Evolutionary conservation across 1,140 invertebrate genomes (phyloP), one percentile per base, ranked within the genome.

Genomic region (Homalodisca vitripennis): DNA sequence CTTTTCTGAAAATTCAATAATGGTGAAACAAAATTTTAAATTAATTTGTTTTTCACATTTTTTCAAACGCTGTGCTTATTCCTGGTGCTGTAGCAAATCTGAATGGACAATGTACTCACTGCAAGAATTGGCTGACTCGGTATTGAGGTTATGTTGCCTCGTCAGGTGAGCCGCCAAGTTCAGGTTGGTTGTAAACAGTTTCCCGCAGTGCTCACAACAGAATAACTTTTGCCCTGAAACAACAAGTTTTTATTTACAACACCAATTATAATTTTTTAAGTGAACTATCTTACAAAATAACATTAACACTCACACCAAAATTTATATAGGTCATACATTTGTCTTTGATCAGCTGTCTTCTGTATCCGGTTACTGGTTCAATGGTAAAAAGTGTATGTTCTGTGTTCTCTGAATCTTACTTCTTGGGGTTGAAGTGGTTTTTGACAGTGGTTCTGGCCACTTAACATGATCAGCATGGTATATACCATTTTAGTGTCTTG

Each of bases 101-200:
- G n/a, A n/a, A n/a, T n/a, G n/a, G n/a, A n/a, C n/a, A n/a, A 17
- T 10, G 17, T 55, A 71, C 70, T 69, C 48, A 71, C 70, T 62
- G 60, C 70, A 71, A 14, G 70, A 68, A 32, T 64, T 32, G 46
- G 70, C 70, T 6, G 70, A 71, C 31, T 71, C 70, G 12, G 66
- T 71, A 29, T 71, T 71, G 24, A 71, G 66, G 51, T 69, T 71
- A 51, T 71, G 70, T 57, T 71, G 60, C 24, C 70, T 34, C 29
- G 66, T 55, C 10, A 71, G 53, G 27, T 71, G 70, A 14, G 60
- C 32, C 12, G 53, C 66, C 2, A 71, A 60, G 31, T 65, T 68
- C 14, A 47, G 26, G n/a, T 53, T 68, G 0, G 70, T 67, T 22
- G 70, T 65, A 41, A 71, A 71, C 10, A 53, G 41, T 34, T 71